These are phyloP conservation scores for Clarias magur DNA, from an alignment of 2,113 vertebrate species.

Conservation along the genomic window DNA sequence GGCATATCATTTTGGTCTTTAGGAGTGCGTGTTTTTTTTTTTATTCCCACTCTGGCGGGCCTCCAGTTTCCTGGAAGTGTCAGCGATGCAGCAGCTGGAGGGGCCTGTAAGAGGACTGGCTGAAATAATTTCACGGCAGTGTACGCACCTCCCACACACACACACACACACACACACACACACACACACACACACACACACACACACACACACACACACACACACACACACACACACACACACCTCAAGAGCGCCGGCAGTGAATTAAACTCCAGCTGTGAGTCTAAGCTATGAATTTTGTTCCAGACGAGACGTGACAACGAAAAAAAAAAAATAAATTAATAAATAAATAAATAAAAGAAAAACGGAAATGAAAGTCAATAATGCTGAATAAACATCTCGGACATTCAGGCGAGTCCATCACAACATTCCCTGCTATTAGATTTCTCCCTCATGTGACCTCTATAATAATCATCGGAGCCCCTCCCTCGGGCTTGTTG, in stretches of 20 bases:
- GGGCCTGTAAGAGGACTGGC: background rate
- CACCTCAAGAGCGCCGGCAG: background rate
- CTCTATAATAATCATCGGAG: too few relatives aligned
- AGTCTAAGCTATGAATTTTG: background rate
- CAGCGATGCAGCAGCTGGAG: constrained; percentile 38
- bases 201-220: constrained; percentile 11
- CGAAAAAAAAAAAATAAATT: too few relatives aligned
- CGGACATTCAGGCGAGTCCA: too few relatives aligned
- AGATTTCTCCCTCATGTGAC: too few relatives aligned
- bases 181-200: background rate
- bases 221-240: background rate
- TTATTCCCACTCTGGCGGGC: constrained; percentile 3
- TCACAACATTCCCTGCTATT: too few relatives aligned
- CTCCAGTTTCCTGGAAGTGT: constrained; percentile 49
- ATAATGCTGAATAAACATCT: background rate
- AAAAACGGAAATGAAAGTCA: background rate
- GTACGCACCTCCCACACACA: constrained; percentile 14
- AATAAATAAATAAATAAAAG: too few relatives aligned
- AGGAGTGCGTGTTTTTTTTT: background rate
- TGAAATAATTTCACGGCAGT: background rate
- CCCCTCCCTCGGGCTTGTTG: too few relatives aligned
- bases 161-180: background rate
- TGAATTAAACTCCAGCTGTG: background rate
- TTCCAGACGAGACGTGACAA: too few relatives aligned
- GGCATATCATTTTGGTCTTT: constrained; percentile 36